phyloP scores from a whole-genome alignment of 2,888 invertebrate species.

The Chrysolina oricalcia region DNA sequence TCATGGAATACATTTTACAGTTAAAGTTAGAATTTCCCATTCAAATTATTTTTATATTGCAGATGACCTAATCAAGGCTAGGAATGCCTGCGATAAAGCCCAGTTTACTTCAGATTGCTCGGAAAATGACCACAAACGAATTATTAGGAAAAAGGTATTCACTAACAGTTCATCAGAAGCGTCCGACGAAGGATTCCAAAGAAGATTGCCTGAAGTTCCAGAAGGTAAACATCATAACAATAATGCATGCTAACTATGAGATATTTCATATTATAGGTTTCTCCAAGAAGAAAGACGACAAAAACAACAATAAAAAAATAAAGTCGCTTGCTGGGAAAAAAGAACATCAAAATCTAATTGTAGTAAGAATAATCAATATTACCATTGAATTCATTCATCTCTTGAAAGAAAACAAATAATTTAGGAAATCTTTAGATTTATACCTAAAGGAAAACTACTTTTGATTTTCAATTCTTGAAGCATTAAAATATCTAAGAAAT shows the following conservation, averaged over 20 bases:
- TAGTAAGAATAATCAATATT: slow-evolving; percentile 8
- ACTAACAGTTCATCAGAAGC: slow-evolving; percentile 13
- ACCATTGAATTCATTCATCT: background rate
- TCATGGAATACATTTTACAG: no score
- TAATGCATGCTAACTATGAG: background rate
- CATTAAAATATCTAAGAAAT: background rate
- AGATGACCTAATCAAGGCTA: slow-evolving; percentile 25
- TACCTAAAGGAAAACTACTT: background rate
- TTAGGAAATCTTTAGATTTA: background rate
- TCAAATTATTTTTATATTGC: slow-evolving; percentile 13
- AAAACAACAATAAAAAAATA: background rate
- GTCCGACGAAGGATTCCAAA: slow-evolving; percentile 15
- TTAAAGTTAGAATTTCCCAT: no score
- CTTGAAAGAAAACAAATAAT: background rate
- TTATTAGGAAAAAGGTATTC: background rate
- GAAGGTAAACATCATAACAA: slow-evolving; percentile 13
- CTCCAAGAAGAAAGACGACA: slow-evolving; percentile 3
- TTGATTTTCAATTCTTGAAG: background rate
- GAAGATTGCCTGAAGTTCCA: slow-evolving; percentile 18
- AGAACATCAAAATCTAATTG: slow-evolving; percentile 1
- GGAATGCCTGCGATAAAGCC: slow-evolving; percentile 18
- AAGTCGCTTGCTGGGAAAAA: background rate
- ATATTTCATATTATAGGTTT: slow-evolving; percentile 15
- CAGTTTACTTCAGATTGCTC: slow-evolving; percentile 22
- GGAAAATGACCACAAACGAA: slow-evolving; percentile 15